A percentile compares a stretch with the other conserved stretches of the same genome.
Evolutionary conservation across 2,888 invertebrate species (phyloP).

Genomic region (Xanthorhoe spadicearia): DNA sequence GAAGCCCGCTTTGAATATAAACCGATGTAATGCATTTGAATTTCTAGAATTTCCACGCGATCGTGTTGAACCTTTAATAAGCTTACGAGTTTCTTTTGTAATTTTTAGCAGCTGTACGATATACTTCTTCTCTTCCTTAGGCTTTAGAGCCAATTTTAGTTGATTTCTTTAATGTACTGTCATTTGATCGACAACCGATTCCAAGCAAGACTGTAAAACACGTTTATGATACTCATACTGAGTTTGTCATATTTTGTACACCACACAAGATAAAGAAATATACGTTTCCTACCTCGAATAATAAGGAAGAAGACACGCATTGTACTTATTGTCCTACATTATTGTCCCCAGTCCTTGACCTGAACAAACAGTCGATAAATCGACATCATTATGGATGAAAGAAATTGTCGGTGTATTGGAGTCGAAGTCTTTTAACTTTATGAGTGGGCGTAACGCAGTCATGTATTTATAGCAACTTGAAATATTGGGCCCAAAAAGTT

Average conservation of each 20-base stretch:
- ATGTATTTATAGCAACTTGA: no score
- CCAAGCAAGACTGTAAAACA: no score
- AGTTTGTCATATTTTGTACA: no score
- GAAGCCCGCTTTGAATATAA: conserved; percentile 2
- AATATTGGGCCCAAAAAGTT: no score
- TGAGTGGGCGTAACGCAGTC: conserved; percentile 3
- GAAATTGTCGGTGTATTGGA: conserved; percentile 9
- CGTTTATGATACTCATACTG: no score
- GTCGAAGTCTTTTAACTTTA: not conserved
- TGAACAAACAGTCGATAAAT: conserved; percentile 20
- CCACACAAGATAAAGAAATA: not conserved
- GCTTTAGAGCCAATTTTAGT: no score
- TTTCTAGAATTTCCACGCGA: not conserved
- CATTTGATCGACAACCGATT: no score
- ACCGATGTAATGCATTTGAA: not conserved
- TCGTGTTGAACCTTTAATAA: not conserved
- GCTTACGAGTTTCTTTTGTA: no score
- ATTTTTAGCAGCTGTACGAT: no score
- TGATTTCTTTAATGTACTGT: no score
- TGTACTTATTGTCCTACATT: conserved; percentile 10
- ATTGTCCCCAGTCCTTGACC: conserved; percentile 21
- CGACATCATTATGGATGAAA: conserved; percentile 13
- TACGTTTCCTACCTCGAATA: not conserved
- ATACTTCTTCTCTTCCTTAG: no score
- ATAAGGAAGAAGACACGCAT: conserved; percentile 1